phyloP scores from a whole-genome alignment of 2,888 invertebrate species.

The Drosophila nr. fundita region DNA sequence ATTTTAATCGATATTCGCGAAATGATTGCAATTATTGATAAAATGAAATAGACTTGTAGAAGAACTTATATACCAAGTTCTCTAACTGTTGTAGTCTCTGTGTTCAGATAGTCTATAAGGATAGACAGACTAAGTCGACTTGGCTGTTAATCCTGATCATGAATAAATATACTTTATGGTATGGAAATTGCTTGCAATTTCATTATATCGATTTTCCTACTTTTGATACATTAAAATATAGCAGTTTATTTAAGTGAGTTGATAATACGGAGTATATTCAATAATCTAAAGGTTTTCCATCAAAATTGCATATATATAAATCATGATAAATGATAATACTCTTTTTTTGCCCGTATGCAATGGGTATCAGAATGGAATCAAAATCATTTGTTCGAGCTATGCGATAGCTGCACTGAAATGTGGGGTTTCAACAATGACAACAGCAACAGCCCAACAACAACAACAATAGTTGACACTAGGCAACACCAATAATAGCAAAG shows the following conservation, averaged over 20 bases:
- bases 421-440: conserved; percentile 5
- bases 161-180: not conserved
- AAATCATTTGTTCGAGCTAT: conserved; percentile 55
- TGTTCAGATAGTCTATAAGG: not conserved
- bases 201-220: not conserved
- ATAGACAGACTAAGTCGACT: not conserved
- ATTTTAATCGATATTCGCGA: not conserved
- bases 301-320: not conserved
- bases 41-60: not conserved
- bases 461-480: conserved; percentile 64
- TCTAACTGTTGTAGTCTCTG: not conserved
- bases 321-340: not conserved
- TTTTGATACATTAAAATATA: not conserved
- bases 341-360: not conserved
- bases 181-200: not conserved
- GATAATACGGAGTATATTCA: not conserved
- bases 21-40: too few relatives aligned
- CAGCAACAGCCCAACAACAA: conserved; percentile 21
- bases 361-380: conserved; percentile 30
- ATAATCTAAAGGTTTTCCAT: not conserved
- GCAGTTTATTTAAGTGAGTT: not conserved
- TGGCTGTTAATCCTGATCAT: not conserved
- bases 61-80: not conserved
- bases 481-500: conserved; percentile 62
- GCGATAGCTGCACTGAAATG: conserved; percentile 31